Percentiles rank a stretch among this genome's conserved stretches.
phyloP scores from a whole-genome alignment of 2,113 vertebrate species.

The Oryzias javanicus region DNA sequence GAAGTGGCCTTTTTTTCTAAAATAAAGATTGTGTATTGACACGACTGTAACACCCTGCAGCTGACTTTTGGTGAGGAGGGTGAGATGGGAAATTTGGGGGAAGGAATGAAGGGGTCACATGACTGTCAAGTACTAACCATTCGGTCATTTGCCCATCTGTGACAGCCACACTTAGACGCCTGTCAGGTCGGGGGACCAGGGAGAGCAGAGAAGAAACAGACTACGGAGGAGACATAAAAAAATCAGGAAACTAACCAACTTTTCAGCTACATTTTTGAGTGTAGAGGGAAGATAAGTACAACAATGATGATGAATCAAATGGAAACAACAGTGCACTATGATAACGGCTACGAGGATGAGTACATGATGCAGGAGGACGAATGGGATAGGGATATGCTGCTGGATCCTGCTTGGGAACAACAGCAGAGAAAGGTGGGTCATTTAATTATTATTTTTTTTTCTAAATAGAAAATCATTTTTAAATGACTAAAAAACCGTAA shows the following conservation, averaged over 20 bases:
- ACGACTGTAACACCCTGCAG: background rate
- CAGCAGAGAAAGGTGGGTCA: constrained; percentile 80
- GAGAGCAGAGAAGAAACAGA: constrained; percentile 27
- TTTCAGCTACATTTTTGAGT: background rate
- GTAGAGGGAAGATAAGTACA: constrained; percentile 19
- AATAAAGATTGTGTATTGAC: constrained; percentile 65
- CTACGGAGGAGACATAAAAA: constrained; percentile 7
- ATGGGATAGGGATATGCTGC: constrained; percentile 81
- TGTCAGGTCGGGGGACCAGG: constrained; percentile 59
- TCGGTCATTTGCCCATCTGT: constrained; percentile 30
- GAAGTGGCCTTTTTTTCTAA: constrained; percentile 29
- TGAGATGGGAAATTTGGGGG: constrained; percentile 10
- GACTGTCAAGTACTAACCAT: constrained; percentile 67
- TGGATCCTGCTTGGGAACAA: constrained; percentile 84
- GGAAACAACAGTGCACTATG: constrained; percentile 71
- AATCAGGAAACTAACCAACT: background rate
- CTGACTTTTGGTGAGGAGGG: constrained; percentile 5
- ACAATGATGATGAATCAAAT: constrained; percentile 69
- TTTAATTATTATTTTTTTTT: background rate
- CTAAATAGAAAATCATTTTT: background rate
- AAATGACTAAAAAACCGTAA: background rate
- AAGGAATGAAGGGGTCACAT: constrained; percentile 53
- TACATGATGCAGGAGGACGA: constrained; percentile 83
- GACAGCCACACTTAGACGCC: constrained; percentile 61
- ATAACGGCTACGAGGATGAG: constrained; percentile 75